Base-by-base conservation (phyloP, 1,140 invertebrate genomes). In the Euglossa dilemma region DNA sequence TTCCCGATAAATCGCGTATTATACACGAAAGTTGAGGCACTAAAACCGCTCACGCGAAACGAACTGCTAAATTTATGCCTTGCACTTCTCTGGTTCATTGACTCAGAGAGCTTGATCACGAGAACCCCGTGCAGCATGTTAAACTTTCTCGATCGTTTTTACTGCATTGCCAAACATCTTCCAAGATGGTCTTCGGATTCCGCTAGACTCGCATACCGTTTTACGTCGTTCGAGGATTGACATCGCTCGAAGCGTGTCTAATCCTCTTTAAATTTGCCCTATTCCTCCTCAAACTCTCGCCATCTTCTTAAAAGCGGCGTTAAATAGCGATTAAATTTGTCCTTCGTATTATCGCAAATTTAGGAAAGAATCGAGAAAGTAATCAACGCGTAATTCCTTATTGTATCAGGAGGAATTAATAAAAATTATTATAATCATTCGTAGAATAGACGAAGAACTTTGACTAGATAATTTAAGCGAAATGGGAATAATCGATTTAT, bases 131-230 rank as follows among this genome's bases (percentile, higher is more conserved):
- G n/a, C 2, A 9, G 59, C 67, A 82, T 85, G 85, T 85, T 73
- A 77, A 77, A 69, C 61, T 70, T 72, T 61, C 43, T 25, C 75
- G 20, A 85, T 77, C 66, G 67, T 64, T 63, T 73, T 77, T 67
- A 81, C 18, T 52, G 9, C n/a, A 79, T n/a, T 54, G 25, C 74
- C 73, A 64, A 61, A 8, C 20, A 2, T 28, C 23, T n/a, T 43
- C 5, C 16, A 52, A 25, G 5, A 36, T 18, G 20, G 28, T 18
- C 11, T 3, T 23, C 8, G 11, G 18, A 45, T 57, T 43, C 18
- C 16, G 20, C 16, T 36, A 47, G 25, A 66, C 2, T 16, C 36
- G n/a, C 43, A 25, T 57, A n/a, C 3, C 23, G 11, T 23, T 57
- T 73, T 67, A 59, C 54, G 25, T 2, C 2, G 14, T 70, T 70